phyloP scores from a whole-genome alignment of 2,888 invertebrate species.

The Tachina grossa region DNA sequence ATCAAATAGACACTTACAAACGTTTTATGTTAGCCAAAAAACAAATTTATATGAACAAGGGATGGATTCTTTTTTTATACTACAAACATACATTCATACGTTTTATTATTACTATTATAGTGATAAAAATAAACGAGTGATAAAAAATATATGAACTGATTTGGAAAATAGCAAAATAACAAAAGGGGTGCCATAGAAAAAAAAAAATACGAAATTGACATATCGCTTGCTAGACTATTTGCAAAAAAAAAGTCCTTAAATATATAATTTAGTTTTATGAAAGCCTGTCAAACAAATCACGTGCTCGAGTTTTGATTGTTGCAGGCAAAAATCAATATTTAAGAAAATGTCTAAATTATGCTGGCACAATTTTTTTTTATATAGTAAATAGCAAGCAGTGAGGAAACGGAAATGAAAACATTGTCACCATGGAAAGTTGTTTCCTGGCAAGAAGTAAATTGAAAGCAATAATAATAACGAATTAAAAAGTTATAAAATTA shows the following conservation, averaged over 20 bases:
- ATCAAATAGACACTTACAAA: slow-evolving; percentile 76
- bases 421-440: slow-evolving; percentile 56
- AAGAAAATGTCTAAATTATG: slow-evolving; percentile 14
- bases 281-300: slow-evolving; percentile 38
- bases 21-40: slow-evolving; percentile 4
- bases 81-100: background rate
- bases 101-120: slow-evolving; percentile 15
- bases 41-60: background rate
- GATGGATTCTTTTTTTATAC: background rate
- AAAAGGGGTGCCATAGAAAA: slow-evolving; percentile 17
- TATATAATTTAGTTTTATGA: background rate
- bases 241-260: background rate
- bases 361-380: background rate
- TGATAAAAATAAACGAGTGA: slow-evolving; percentile 13
- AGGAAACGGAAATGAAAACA: slow-evolving; percentile 51
- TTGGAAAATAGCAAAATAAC: slow-evolving; percentile 21
- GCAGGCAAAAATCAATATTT: slow-evolving; percentile 55
- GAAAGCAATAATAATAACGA: slow-evolving; percentile 57
- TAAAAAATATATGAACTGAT: slow-evolving; percentile 11
- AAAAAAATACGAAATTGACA: background rate
- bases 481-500: slow-evolving; percentile 67
- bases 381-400: background rate
- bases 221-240: background rate
- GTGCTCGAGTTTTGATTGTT: slow-evolving; percentile 31
- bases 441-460: slow-evolving; percentile 47